A percentile compares a stretch with the other conserved stretches of the same genome.
Evolutionary conservation across 2,113 vertebrate genomes (phyloP).

Genomic region (Galemys pyrenaicus): DNA sequence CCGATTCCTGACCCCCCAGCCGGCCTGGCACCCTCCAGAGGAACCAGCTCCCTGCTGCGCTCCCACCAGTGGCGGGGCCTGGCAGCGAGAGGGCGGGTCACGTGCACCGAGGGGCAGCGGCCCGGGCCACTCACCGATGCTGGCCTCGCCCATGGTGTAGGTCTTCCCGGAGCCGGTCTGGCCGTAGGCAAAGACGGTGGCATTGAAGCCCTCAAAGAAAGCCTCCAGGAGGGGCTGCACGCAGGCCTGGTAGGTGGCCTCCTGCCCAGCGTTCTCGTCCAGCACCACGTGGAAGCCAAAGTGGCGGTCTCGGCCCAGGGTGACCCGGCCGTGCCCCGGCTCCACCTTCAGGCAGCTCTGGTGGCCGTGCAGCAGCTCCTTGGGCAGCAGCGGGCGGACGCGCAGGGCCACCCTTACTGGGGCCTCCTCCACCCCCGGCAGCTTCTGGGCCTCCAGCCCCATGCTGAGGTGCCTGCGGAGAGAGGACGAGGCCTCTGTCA

Average conservation of each 20-base stretch:
- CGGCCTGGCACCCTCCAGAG: neutral
- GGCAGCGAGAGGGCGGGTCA: neutral
- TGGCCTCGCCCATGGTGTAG: conserved; percentile 95
- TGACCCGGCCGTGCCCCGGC: conserved; percentile 84
- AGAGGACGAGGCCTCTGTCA: neutral
- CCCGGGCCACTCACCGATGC: conserved; percentile 90
- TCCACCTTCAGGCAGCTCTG: conserved; percentile 91
- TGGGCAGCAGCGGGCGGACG: conserved; percentile 93
- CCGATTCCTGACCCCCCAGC: neutral
- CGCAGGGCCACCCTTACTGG: conserved; percentile 92
- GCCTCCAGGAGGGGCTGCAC: conserved; percentile 94
- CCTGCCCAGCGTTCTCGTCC: conserved; percentile 90
- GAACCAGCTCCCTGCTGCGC: neutral
- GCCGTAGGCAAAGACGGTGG: conserved; percentile 95
- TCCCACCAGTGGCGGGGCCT: neutral
- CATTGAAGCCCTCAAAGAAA: conserved; percentile 96
- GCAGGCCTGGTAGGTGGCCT: conserved; percentile 90
- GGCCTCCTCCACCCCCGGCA: conserved; percentile 87
- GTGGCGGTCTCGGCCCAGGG: conserved; percentile 91
- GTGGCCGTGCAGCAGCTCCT: conserved; percentile 92
- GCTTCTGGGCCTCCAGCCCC: conserved; percentile 86
- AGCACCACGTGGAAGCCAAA: conserved; percentile 92
- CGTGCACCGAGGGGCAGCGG: too few relatives aligned
- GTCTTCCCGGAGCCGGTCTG: conserved; percentile 98
- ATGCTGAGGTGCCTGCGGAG: conserved; percentile 77